Percentiles rank a stretch among this genome's conserved stretches.
These are phyloP conservation scores for Synanceia verrucosa DNA, from an alignment of 2,797 vertebrate species.

Conservation along the genomic window DNA sequence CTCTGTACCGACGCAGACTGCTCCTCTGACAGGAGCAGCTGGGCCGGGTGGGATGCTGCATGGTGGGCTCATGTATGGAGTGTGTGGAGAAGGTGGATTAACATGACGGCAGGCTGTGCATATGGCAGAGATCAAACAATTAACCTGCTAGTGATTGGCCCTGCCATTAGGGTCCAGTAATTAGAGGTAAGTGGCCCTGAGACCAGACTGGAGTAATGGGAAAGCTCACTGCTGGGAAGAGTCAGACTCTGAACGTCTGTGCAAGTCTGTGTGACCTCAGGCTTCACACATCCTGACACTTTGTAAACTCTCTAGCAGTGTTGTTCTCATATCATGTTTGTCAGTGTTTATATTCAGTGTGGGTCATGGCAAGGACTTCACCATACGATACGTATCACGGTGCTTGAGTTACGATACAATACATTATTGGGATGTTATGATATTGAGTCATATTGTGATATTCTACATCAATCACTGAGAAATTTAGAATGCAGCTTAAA, in stretches of 20 bases:
- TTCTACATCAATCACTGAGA: too few species aligned
- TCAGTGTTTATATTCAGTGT: not conserved
- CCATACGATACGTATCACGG: too few species aligned
- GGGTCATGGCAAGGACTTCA: too few species aligned
- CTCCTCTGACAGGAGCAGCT: conserved; percentile 42
- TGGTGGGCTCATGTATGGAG: conserved; percentile 27
- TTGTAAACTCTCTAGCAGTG: conserved; percentile 9
- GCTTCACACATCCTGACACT: conserved; percentile 20
- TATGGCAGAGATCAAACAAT: conserved; percentile 87
- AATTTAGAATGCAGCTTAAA: too few species aligned
- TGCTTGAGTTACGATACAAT: too few species aligned
- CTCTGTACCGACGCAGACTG: conserved; percentile 11
- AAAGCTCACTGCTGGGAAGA: conserved; percentile 46
- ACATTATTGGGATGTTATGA: too few species aligned
- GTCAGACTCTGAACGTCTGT: conserved; percentile 53
- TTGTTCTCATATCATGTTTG: not conserved
- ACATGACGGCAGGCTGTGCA: conserved; percentile 71
- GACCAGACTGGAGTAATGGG: conserved; percentile 59
- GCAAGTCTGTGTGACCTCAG: conserved; percentile 32
- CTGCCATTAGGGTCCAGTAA: conserved; percentile 76
- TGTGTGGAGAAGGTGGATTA: conserved; percentile 63
- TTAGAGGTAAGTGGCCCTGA: conserved; percentile 78
- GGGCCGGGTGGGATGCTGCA: conserved; percentile 14
- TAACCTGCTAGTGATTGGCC: conserved; percentile 82
- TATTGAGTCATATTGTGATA: too few species aligned